phyloP scores from a whole-genome alignment of 2,888 invertebrate genomes.

The Craniophora ligustri region DNA sequence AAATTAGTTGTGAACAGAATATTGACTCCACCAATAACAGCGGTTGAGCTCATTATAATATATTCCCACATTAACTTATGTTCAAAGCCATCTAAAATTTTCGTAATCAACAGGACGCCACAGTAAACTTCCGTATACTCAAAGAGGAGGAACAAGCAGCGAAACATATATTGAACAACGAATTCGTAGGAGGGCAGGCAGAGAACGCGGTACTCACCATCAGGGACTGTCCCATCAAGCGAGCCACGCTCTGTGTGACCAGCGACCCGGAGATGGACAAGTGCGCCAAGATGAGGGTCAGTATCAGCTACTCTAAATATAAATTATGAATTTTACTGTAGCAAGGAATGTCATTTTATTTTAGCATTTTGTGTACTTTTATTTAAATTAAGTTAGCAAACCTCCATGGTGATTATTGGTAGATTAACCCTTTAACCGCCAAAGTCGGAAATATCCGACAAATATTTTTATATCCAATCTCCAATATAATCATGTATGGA shows the following conservation, averaged over 20 bases:
- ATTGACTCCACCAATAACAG: too few species aligned
- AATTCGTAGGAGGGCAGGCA: conserved; percentile 89
- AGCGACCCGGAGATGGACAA: conserved; percentile 97
- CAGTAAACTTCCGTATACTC: conserved; percentile 90
- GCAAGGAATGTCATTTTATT: too few species aligned
- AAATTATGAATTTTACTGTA: too few species aligned
- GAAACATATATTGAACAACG: conserved; percentile 90
- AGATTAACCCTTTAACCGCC: too few species aligned
- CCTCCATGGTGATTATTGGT: too few species aligned
- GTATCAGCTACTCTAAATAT: conserved; percentile 43
- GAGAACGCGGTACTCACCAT: conserved; percentile 92
- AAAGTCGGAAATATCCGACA: too few species aligned
- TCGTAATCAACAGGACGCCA: conserved; percentile 90
- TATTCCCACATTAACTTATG: not conserved
- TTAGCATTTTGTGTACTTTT: too few species aligned
- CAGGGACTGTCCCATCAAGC: conserved; percentile 94
- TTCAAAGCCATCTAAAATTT: not conserved
- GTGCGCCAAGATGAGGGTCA: conserved; percentile 96
- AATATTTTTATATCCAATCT: too few species aligned
- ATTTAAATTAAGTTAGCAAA: too few species aligned
- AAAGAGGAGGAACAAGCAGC: conserved; percentile 93
- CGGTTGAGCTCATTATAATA: too few species aligned
- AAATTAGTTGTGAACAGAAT: too few species aligned
- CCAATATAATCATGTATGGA: too few species aligned
- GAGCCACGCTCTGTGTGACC: conserved; percentile 96